phyloP scores from a whole-genome alignment of 2,113 vertebrate species.

The Bucco capensis region DNA sequence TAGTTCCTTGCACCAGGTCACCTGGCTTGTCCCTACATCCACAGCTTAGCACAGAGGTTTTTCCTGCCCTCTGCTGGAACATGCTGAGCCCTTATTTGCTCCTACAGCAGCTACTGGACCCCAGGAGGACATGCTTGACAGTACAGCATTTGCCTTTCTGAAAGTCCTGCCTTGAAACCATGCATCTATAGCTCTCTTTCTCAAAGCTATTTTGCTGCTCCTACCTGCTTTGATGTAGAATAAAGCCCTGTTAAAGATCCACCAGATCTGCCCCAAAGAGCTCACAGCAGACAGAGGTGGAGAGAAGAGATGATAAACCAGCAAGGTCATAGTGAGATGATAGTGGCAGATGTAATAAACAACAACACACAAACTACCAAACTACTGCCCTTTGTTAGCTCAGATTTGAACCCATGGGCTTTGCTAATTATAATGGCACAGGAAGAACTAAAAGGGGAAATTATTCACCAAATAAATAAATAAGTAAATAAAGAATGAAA shows the following conservation, averaged over 20 bases:
- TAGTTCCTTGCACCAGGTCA: not conserved
- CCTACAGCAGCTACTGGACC: fast-evolving
- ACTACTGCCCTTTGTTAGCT: not conserved
- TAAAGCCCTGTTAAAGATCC: not conserved
- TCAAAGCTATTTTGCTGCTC: not conserved
- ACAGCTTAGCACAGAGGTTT: not conserved
- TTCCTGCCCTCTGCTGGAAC: not conserved
- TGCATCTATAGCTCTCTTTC: not conserved
- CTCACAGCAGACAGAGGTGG: not conserved
- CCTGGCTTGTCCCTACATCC: fast-evolving
- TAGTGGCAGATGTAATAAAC: constrained; percentile 27
- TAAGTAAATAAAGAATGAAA: not conserved
- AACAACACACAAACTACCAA: constrained; percentile 23
- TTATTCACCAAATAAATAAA: not conserved
- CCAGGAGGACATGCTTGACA: not conserved
- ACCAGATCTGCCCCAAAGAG: not conserved
- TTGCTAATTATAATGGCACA: constrained; percentile 45
- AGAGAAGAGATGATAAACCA: not conserved
- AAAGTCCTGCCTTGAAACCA: not conserved
- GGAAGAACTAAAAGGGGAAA: constrained; percentile 40
- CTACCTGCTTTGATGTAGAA: not conserved
- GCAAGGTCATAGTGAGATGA: not conserved
- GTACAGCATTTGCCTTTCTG: not conserved
- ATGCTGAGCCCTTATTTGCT: not conserved
- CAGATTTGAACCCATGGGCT: constrained; percentile 24